These are phyloP conservation scores for Parnassius mnemosyne DNA, from an alignment of 2,888 invertebrate genomes.

Conservation along the genomic window DNA sequence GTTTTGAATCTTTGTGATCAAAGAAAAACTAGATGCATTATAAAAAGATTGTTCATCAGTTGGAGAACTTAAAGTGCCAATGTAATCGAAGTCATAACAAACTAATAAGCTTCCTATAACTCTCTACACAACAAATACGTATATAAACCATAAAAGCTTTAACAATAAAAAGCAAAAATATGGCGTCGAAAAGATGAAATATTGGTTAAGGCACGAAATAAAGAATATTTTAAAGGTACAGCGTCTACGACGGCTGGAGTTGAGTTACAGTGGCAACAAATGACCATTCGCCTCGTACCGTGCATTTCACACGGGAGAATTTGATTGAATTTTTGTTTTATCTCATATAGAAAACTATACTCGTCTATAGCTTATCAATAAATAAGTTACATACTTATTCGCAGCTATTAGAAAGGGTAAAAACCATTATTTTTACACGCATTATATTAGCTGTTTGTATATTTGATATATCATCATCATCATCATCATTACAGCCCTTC, in stretches of 20 bases:
- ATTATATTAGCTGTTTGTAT: too few relatives aligned
- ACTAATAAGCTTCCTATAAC: constrained; percentile 24
- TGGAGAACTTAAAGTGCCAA: too few relatives aligned
- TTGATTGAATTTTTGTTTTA: constrained; percentile 2
- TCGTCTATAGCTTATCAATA: too few relatives aligned
- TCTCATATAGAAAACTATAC: too few relatives aligned
- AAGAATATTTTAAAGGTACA: constrained; percentile 51
- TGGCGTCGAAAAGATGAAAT: constrained; percentile 31
- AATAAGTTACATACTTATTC: too few relatives aligned
- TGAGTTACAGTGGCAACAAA: constrained; percentile 48
- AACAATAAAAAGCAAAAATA: constrained; percentile 36
- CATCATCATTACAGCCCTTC: too few relatives aligned
- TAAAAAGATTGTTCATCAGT: too few relatives aligned
- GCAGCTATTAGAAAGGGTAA: too few relatives aligned
- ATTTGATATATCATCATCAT: too few relatives aligned
- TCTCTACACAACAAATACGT: constrained; percentile 40
- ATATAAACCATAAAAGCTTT: constrained; percentile 45
- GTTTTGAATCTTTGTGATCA: too few relatives aligned
- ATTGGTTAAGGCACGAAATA: constrained; percentile 45
- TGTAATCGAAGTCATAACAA: constrained; percentile 20
- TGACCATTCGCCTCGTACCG: constrained; percentile 49
- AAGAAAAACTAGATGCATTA: too few relatives aligned
- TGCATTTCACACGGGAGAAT: constrained; percentile 32
- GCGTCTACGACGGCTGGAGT: constrained; percentile 38
- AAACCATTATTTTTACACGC: too few relatives aligned